These are phyloP conservation scores for Eriosoma lanigerum DNA, from an alignment of 1,140 invertebrate species.

Conservation along the genomic window DNA sequence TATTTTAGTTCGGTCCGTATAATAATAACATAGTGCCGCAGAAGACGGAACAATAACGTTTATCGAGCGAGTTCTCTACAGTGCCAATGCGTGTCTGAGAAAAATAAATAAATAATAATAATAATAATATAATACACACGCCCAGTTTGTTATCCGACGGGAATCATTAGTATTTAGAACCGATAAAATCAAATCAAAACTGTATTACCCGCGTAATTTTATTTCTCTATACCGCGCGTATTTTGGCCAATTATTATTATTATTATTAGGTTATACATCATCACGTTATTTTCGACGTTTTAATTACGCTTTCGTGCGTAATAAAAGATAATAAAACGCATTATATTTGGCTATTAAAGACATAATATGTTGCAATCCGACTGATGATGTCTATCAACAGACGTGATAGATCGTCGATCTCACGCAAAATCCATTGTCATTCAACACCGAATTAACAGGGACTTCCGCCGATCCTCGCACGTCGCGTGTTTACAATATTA, in stretches of 20 bases:
- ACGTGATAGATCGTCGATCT: too few species aligned
- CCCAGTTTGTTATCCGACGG: constrained; percentile 18
- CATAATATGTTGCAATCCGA: neutral
- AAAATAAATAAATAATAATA: neutral
- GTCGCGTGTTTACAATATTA: too few species aligned
- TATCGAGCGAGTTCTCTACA: neutral
- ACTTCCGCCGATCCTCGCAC: too few species aligned
- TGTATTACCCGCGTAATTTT: neutral
- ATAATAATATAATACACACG: constrained; percentile 4
- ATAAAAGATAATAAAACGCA: neutral
- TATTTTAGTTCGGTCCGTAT: neutral
- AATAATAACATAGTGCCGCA: constrained; percentile 6
- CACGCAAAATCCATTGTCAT: too few species aligned
- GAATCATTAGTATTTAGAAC: constrained; percentile 21
- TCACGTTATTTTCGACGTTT: neutral
- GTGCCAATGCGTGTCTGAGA: neutral
- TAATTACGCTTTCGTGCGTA: neutral
- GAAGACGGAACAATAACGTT: constrained; percentile 9
- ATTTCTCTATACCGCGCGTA: neutral
- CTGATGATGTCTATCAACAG: neutral
- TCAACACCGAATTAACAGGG: too few species aligned
- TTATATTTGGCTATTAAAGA: neutral
- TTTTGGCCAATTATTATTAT: neutral
- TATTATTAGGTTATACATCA: too few species aligned
- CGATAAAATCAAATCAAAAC: neutral